Base-by-base conservation (phyloP, 2,888 invertebrate genomes). In the Loripinus fragilis region DNA sequence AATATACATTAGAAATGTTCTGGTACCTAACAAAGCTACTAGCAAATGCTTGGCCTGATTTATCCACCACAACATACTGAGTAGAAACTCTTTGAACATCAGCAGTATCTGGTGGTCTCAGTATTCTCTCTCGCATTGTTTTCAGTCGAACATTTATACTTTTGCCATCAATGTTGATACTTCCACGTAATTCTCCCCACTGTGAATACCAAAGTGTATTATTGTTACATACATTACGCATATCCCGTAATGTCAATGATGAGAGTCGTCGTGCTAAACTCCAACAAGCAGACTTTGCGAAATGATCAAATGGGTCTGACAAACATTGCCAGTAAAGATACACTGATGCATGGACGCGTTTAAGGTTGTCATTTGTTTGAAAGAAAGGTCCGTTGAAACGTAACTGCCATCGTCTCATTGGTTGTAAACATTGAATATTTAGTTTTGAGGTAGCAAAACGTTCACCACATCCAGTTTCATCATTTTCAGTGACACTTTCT, bases 181-280 rank as follows among this genome's bases (percentile, higher is more conserved):
- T 67, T 2, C 67, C 67, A 25, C 67, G 45, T 20, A 67, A 25
- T 41, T 67, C 67, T 25, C 67, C 67, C 67, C 67, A 41, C 42
- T 67, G 67, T 28, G n/a, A 12, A 23, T 23, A 67, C 23, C 45
- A 42, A 2, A 67, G 2, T 17, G 12, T 67, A 3, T 23, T n/a
- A 42, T 41, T 42, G 20, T 42, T 3, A 15, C 17, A 23, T 15
- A 25, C 10, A 25, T 3, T 52, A 2, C 7, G 5, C 12, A 67
- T 2, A 7, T 25, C 25, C 17, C 23, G 23, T 23, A 38, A 25
- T 3, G 25, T 7, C 5, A 42, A 2, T 10, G 3, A 33, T 15
- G 67, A 38, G 2, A 67, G 15, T 28, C 38, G 1, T 12, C 12
- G 12, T 8, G 67, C 41, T 15, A 41, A 17, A 25, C n/a, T 20